phyloP scores from a whole-genome alignment of 92 coral and sea anemone genomes.

The Palythoa caribaeorum region DNA sequence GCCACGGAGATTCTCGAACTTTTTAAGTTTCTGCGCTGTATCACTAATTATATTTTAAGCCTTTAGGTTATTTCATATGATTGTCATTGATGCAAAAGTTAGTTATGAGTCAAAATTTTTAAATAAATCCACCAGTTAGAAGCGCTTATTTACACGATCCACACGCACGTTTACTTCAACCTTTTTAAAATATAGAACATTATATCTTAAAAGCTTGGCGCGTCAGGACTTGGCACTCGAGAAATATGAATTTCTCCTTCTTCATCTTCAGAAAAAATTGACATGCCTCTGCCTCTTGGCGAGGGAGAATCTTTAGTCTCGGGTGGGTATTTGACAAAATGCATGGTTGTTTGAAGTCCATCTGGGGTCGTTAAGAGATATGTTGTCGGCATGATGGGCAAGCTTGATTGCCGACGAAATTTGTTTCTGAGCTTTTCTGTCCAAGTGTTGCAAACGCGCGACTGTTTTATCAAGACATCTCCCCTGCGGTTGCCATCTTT shows the following conservation, averaged over 20 bases:
- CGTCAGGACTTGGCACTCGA: conserved; percentile 95
- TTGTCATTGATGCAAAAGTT: no score
- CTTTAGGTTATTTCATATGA: no score
- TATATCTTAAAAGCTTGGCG: conserved; percentile 78
- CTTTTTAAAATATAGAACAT: background rate
- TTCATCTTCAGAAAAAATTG: conserved; percentile 94
- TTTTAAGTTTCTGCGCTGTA: no score
- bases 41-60: no score
- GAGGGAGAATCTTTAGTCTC: conserved; percentile 68
- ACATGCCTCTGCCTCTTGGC: conserved; percentile 50
- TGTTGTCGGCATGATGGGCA: conserved; percentile 97
- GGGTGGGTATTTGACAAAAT: conserved; percentile 94
- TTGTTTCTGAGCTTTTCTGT: conserved; percentile 84
- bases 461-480: conserved; percentile 44
- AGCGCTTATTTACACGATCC: background rate
- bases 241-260: conserved; percentile 98
- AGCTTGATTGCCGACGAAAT: conserved; percentile 90
- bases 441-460: conserved; percentile 74
- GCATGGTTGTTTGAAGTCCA: conserved; percentile 84
- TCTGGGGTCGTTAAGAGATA: conserved; percentile 95
- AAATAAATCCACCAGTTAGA: no score
- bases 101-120: no score
- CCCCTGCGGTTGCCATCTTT: conserved; percentile 10
- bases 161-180: background rate
- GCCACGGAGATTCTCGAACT: no score